These are phyloP conservation scores for Phymastichus coffea DNA, from an alignment of 1,140 invertebrate species.

Conservation along the genomic window DNA sequence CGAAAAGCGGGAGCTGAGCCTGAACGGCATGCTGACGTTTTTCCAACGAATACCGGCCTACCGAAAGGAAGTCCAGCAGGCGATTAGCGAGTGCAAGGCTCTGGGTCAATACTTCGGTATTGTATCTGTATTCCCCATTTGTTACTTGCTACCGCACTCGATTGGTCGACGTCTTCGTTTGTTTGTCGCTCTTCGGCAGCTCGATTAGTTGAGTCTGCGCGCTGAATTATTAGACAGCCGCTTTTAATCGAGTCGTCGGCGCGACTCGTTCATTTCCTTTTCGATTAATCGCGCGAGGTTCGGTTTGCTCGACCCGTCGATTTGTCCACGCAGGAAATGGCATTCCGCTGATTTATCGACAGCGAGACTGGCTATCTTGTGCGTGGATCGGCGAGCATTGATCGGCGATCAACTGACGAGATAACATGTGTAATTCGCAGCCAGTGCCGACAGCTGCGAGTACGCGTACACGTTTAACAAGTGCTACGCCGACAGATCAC, in stretches of 20 bases:
- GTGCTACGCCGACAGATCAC: slow-evolving; percentile 43
- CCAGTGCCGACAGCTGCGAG: slow-evolving; percentile 43
- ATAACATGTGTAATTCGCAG: no score
- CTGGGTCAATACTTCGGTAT: slow-evolving; percentile 47
- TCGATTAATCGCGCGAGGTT: no score
- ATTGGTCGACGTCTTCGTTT: background rate
- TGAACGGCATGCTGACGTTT: slow-evolving; percentile 50
- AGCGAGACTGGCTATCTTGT: no score
- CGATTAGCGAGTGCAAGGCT: slow-evolving; percentile 44
- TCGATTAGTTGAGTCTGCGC: background rate
- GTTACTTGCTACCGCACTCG: no score
- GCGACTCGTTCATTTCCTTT: no score
- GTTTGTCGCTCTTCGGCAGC: background rate
- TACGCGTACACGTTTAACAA: slow-evolving; percentile 47
- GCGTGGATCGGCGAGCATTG: no score
- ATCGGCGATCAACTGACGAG: no score
- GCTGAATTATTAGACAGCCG: background rate
- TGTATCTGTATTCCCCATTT: slow-evolving; percentile 9
- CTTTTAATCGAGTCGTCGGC: background rate
- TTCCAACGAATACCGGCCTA: slow-evolving; percentile 50
- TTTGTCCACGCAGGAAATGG: background rate
- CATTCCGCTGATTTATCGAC: no score
- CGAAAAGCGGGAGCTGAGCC: slow-evolving; percentile 42
- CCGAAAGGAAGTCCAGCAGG: slow-evolving; percentile 42
- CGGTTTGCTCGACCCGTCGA: no score